Percentiles rank a stretch among this genome's conserved stretches.
These are phyloP conservation scores for Romanogobio albipinnatus DNA, from an alignment of 2,113 vertebrate genomes.

Conservation along the genomic window DNA sequence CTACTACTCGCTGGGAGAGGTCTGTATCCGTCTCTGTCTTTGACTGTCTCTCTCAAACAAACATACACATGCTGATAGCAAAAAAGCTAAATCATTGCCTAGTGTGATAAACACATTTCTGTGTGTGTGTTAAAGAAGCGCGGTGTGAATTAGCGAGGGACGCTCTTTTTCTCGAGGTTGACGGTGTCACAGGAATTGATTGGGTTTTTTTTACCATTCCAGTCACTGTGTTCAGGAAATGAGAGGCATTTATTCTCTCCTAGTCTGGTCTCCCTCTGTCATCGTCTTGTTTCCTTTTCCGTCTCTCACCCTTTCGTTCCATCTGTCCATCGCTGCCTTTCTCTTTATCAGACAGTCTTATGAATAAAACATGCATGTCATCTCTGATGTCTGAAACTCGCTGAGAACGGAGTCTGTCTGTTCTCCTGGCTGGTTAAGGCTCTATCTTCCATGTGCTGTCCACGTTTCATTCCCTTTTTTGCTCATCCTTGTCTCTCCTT, in stretches of 20 bases:
- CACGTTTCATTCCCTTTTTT: conserved; percentile 8
- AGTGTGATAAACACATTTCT: conserved; percentile 10
- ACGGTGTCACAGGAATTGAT: conserved; percentile 27
- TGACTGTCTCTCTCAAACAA: neutral
- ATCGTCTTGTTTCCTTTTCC: conserved; percentile 2
- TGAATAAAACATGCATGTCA: conserved; percentile 50
- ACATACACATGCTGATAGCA: conserved; percentile 25
- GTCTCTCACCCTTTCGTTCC: conserved; percentile 32
- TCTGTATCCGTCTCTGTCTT: conserved; percentile 61
- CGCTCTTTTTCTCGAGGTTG: neutral
- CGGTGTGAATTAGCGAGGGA: neutral
- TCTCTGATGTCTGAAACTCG: conserved; percentile 46
- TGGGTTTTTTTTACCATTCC: neutral
- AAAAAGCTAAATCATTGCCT: neutral
- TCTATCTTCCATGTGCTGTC: conserved; percentile 28
- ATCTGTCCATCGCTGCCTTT: conserved; percentile 37
- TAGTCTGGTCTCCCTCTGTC: conserved; percentile 27
- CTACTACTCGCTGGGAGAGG: conserved; percentile 98
- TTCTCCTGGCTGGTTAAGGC: conserved; percentile 28
- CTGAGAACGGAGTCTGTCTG: conserved; percentile 21
- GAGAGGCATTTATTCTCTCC: conserved; percentile 37
- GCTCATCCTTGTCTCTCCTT: conserved; percentile 8
- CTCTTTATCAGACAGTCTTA: neutral
- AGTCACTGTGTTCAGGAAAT: conserved; percentile 17
- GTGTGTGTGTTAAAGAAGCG: conserved; percentile 12